Evolutionary conservation across 2,113 vertebrate species (phyloP).

Genomic region (Empidonax alnorum): DNA sequence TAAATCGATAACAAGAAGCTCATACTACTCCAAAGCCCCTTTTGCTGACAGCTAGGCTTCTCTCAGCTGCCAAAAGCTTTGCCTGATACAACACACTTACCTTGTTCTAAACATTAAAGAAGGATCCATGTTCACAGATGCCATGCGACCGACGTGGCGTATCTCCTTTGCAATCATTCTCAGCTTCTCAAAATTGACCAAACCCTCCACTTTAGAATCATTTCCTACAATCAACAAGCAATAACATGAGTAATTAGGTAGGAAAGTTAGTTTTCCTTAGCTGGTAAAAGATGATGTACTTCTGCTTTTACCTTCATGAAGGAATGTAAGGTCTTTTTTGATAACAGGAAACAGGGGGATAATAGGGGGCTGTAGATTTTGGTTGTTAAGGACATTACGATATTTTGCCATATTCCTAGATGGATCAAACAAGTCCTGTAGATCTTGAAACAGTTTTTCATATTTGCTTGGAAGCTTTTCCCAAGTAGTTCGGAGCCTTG

Average conservation of each 20-base stretch:
- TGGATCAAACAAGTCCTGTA: slow-evolving; percentile 98
- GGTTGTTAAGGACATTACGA: slow-evolving; percentile 95
- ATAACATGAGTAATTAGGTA: neutral
- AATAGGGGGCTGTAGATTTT: slow-evolving; percentile 95
- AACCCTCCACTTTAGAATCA: slow-evolving; percentile 96
- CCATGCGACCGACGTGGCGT: slow-evolving; percentile 96
- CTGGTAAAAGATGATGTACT: neutral
- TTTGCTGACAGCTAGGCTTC: neutral
- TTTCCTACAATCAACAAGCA: slow-evolving; percentile 80
- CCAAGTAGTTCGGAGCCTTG: slow-evolving; percentile 95
- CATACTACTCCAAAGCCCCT: neutral
- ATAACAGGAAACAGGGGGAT: slow-evolving; percentile 98
- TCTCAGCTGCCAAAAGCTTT: neutral
- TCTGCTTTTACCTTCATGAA: slow-evolving; percentile 89
- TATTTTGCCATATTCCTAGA: slow-evolving; percentile 99
- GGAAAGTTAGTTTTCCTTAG: neutral
- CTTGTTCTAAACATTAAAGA: slow-evolving; percentile 97
- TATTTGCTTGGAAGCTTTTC: slow-evolving; percentile 99
- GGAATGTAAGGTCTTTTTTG: slow-evolving; percentile 98
- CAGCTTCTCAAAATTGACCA: slow-evolving; percentile 98
- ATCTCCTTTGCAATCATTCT: slow-evolving; percentile 99
- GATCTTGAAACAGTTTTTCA: slow-evolving; percentile 96
- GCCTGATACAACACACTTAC: slow-evolving; percentile 63
- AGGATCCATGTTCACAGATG: slow-evolving; percentile 97
- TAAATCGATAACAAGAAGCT: neutral